Base-by-base conservation (phyloP, 2,888 invertebrate genomes). In the Eledona agricola region DNA sequence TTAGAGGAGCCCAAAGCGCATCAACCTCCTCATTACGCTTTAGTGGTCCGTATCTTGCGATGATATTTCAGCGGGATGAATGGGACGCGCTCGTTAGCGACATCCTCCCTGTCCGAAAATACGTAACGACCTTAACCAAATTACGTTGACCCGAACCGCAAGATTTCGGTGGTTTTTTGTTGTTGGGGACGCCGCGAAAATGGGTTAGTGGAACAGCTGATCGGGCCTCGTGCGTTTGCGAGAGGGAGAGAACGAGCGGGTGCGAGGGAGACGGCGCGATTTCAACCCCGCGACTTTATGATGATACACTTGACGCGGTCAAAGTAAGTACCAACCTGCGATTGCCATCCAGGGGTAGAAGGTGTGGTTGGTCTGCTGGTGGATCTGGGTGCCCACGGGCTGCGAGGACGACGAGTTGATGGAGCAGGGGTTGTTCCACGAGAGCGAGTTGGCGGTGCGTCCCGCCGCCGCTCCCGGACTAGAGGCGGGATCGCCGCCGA, bases 261-360 rank as follows among this genome's bases (percentile, higher is more conserved):
- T 59, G 66, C 58, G 70, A 73, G 65, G 71, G 71, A 70, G 73
- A 73, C 60, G 64, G 58, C 65, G 61, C 62, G 69, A 73, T 67
- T 73, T 74, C 73, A 76, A 74, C 76, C 75, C 76, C 77, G n/a
- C n/a, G 78, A 81, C 81, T 81, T 79, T 80, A 80, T 80, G n/a
- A n/a, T n/a, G n/a, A 80, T 80, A 79, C 80, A 81, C 81, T 81
- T 81, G 80, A 80, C 78, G n/a, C n/a, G n/a, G n/a, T n/a, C n/a
- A n/a, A n/a, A n/a, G n/a, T n/a, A 12, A 57, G 20, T 65, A 83
- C 91, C 88, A 79, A 94, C 95, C 95, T 94, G 94, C 94, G 84
- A 95, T 94, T 81, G 94, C 94, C 95, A 95, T 95, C 95, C 95
- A 95, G 70, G 95, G 95, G 81, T 95, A 95, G 83, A 95, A 95